These are phyloP conservation scores for Abscondita cerata DNA, from an alignment of 2,888 invertebrate genomes.

Conservation along the genomic window DNA sequence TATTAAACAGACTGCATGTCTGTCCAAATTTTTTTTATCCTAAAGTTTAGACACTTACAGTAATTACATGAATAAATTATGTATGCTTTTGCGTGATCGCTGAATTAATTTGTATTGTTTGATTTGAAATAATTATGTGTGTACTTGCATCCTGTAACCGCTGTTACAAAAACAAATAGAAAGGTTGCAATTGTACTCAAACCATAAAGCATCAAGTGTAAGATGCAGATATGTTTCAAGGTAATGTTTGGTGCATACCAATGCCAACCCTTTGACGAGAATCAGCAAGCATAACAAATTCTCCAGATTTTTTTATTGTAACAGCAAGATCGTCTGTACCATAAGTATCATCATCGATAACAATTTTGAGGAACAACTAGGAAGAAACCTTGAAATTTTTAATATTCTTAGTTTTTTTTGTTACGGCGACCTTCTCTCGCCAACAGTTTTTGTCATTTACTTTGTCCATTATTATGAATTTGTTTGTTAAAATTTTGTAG, in stretches of 20 bases:
- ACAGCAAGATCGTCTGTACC: neutral
- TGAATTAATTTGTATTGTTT: too few species aligned
- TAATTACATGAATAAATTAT: too few species aligned
- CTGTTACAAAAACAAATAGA: slow-evolving; percentile 7
- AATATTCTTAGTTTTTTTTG: slow-evolving; percentile 35
- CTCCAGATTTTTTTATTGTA: neutral
- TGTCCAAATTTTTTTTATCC: too few species aligned
- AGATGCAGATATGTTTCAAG: slow-evolving; percentile 8
- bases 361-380: slow-evolving; percentile 1
- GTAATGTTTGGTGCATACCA: slow-evolving; percentile 9
- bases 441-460: slow-evolving; percentile 23
- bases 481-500: neutral
- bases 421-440: slow-evolving; percentile 34
- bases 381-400: slow-evolving; percentile 35
- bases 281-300: slow-evolving; percentile 7
- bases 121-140: too few species aligned
- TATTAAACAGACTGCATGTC: too few species aligned
- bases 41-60: too few species aligned
- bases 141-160: neutral
- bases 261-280: slow-evolving; percentile 8
- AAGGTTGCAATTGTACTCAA: slow-evolving; percentile 1
- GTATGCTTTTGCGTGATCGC: too few species aligned
- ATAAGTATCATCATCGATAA: slow-evolving; percentile 7
- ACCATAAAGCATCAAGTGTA: slow-evolving; percentile 8
- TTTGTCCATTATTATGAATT: neutral